Evolutionary conservation across 2,113 vertebrate species (phyloP), one percentile per base, ranked within the genome.

Genomic region (Corythornis madagascariensis): DNA sequence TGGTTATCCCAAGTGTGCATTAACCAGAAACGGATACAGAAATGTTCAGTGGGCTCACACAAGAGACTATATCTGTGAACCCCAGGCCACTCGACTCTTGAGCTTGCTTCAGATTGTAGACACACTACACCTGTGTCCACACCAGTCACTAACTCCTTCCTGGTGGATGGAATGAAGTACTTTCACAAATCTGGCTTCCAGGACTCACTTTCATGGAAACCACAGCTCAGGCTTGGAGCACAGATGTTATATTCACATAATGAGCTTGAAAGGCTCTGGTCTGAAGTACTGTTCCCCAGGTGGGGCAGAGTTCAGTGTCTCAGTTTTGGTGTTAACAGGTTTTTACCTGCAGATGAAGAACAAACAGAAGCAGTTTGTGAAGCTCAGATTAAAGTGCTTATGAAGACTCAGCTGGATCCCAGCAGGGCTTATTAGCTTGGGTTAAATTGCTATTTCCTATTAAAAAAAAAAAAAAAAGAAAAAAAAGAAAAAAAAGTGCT

Each of bases 221-320:
- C 26, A 48, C 33, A 70, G n/a, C 31, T 61, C 35, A 13, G 52
- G 26, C 6, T 35, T 22, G 3, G 5, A 71, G 29, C 19, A 60
- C 18, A 0, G 5, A 17, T 2, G 29, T 76, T 31, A 50, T 21
- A 10, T 4, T 40, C 40, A 29, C 0, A 0, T 10, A 19, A 31
- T 7, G 26, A 57, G 18, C 31, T 28, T 13, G 4, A 1, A 2
- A 13, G 21, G 13, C 56, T 66, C 25, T 19, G 70, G 7, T 43
- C 24, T 72, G 17, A 10, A 24, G 43, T 16, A 18, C 43, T 2
- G 25, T 29, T 2, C 22, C 28, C n/a, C 8, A 35, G 5, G 8
- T 4, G 20, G 25, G n/a, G 16, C 22, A 18, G 38, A 52, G 29
- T 16, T 53, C 43, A n/a, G 24, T 3, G 33, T 17, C 61, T 66